Conservation (phyloP, 2,797 vertebrate species). For the Sebastes variabilis region DNA sequence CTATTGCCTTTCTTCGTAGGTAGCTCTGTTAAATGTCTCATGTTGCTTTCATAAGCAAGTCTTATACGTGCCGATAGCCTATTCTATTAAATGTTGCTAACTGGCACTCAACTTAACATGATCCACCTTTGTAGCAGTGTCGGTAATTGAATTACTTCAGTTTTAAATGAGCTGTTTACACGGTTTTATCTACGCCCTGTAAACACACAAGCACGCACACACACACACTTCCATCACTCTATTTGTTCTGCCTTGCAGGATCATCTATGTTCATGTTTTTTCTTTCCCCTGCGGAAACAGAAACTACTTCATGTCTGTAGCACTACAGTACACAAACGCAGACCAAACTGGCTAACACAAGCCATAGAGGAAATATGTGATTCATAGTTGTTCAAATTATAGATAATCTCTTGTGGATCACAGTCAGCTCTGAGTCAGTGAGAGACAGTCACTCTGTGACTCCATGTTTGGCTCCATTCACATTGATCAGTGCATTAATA, state of each 20-base stretch:
- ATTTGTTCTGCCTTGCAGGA: slow-evolving; percentile 1
- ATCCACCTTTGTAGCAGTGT: neutral
- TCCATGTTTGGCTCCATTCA: neutral
- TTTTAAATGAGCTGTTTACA: neutral
- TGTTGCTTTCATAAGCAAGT: neutral
- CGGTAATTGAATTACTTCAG: neutral
- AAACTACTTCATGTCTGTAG: neutral
- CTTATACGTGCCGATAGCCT: neutral
- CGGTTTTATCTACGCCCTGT: neutral
- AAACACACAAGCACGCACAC: neutral
- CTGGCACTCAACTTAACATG: neutral
- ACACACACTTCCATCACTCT: neutral
- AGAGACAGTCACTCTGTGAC: neutral
- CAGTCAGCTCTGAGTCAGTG: slow-evolving; percentile 16
- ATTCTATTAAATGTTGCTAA: neutral
- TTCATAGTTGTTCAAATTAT: slow-evolving; percentile 14
- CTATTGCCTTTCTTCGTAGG: neutral
- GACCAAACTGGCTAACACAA: neutral
- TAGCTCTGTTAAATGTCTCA: neutral
- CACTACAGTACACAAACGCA: neutral
- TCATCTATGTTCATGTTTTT: neutral
- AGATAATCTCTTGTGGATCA: neutral
- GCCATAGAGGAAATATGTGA: slow-evolving; percentile 3
- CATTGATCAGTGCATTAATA: neutral
- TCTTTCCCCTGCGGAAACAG: slow-evolving; percentile 2